Evolutionary conservation across 2,888 invertebrate genomes (phyloP).

Genomic region (Adelognathus sp.): DNA sequence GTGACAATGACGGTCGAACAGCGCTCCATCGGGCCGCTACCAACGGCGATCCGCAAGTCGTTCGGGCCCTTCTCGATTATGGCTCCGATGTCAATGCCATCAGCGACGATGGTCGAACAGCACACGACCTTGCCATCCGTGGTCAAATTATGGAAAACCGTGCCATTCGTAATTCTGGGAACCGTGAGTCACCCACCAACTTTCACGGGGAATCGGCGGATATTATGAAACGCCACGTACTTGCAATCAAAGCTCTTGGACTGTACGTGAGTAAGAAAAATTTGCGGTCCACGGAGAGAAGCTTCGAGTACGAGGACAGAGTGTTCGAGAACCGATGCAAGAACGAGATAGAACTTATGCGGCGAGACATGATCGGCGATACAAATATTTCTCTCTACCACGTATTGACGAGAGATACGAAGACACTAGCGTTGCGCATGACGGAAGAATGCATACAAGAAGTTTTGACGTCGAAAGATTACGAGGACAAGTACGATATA

Average conservation of each 20-base stretch:
- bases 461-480: neutral
- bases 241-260: neutral
- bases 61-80: neutral
- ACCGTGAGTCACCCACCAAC: too few species aligned
- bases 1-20: neutral
- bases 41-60: neutral
- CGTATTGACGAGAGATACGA: neutral
- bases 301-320: too few species aligned
- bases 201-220: too few species aligned
- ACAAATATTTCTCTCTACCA: neutral
- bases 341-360: too few species aligned
- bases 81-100: too few species aligned
- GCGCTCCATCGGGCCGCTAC: neutral
- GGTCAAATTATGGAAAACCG: too few species aligned
- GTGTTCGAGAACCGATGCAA: too few species aligned
- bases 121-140: too few species aligned
- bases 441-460: neutral
- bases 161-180: too few species aligned
- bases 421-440: neutral
- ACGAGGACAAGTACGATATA: neutral
- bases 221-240: neutral
- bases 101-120: too few species aligned
- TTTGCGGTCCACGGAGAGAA: neutral
- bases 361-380: neutral
- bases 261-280: neutral